phyloP scores from a whole-genome alignment of 2,113 vertebrate genomes.

The Galeopterus variegatus region DNA sequence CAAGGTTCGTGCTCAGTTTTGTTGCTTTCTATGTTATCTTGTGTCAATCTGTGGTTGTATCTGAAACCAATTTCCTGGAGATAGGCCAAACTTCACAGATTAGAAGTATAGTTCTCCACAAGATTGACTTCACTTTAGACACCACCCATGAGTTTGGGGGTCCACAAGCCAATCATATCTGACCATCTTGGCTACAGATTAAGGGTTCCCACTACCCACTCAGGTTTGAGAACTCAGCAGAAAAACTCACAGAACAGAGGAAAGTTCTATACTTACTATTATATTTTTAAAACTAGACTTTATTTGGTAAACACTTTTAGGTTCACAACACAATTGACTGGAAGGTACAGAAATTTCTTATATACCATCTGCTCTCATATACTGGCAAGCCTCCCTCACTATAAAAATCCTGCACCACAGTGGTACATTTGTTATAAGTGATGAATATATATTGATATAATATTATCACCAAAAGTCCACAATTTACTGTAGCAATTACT shows the following conservation, averaged over 20 bases:
- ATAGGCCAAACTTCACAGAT: not conserved
- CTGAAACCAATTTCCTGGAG: not conserved
- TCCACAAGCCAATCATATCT: not conserved
- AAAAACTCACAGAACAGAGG: not conserved
- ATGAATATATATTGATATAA: not conserved
- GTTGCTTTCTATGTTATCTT: not conserved
- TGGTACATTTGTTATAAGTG: not conserved
- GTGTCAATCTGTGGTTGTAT: not conserved
- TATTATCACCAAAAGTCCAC: not conserved
- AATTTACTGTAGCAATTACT: not conserved
- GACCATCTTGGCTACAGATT: not conserved
- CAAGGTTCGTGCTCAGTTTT: not conserved
- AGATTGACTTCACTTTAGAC: not conserved
- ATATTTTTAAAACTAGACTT: not conserved
- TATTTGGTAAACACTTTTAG: not conserved
- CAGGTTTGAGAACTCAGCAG: not conserved
- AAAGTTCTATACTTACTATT: not conserved
- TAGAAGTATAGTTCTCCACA: not conserved
- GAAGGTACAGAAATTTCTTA: not conserved
- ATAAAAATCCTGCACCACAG: not conserved
- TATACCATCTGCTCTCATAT: too few species aligned
- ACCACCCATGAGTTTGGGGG: not conserved
- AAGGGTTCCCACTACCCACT: not conserved
- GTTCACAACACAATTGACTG: not conserved
- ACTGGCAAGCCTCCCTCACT: not conserved